Percentiles rank a stretch among this genome's conserved stretches.
These are phyloP conservation scores for Papilio xuthus DNA, from an alignment of 1,140 invertebrate genomes.

Conservation along the genomic window DNA sequence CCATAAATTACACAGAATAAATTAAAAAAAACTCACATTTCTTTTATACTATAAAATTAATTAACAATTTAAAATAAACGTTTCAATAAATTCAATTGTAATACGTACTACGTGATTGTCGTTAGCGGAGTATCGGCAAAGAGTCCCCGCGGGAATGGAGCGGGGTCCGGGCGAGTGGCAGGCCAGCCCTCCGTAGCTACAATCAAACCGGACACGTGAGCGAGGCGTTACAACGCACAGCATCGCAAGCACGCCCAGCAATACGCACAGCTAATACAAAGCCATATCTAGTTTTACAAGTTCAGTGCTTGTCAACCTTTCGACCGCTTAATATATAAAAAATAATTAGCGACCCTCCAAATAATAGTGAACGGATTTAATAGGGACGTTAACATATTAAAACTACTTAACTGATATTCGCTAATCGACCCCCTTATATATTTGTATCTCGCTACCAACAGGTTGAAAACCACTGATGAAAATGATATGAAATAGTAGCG, in stretches of 20 bases:
- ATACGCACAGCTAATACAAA: slow-evolving; percentile 12
- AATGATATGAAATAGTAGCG: neutral
- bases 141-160: slow-evolving; percentile 60
- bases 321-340: too few relatives aligned
- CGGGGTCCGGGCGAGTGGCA: slow-evolving; percentile 68
- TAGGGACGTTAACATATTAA: too few relatives aligned
- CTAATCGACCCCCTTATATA: neutral
- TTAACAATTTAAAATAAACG: neutral
- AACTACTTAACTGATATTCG: too few relatives aligned
- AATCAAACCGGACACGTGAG: slow-evolving; percentile 61
- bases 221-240: slow-evolving; percentile 43
- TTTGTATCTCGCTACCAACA: neutral
- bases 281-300: neutral
- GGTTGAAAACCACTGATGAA: neutral
- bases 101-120: slow-evolving; percentile 72
- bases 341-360: too few relatives aligned
- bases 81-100: slow-evolving; percentile 11
- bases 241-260: slow-evolving; percentile 39
- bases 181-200: slow-evolving; percentile 69
- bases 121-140: slow-evolving; percentile 44
- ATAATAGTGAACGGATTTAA: too few relatives aligned
- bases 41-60: neutral
- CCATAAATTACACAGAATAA: neutral
- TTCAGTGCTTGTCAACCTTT: too few relatives aligned
- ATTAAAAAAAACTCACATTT: neutral